Base-by-base conservation (phyloP, 2,888 invertebrate genomes). In the Monochamus alternatus region DNA sequence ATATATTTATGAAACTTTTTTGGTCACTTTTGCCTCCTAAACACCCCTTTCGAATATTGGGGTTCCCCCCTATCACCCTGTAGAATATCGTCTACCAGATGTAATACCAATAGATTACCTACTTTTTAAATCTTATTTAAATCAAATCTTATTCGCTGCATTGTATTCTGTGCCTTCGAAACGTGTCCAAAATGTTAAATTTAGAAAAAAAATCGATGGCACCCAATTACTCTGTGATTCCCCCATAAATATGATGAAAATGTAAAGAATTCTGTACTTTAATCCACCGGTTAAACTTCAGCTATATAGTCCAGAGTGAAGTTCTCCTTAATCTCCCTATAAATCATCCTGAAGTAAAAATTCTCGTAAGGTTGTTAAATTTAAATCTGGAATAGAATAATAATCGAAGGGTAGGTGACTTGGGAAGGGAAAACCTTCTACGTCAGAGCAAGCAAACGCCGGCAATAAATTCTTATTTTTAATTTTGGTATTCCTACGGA, bases 371-470 rank as follows among this genome's bases (percentile, higher is more conserved):
- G 79, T 80, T 81, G 82, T 83, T 82, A 82, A 81, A 83, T 82
- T 82, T 81, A 81, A 83, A 83, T 81, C 80, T 82, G 80, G 80
- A 83, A 81, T 79, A 80, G 83, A 81, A 83, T 82, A 81, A 83
- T 81, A 83, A 81, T 81, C 79, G 77, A 75, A 73, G 78, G 75
- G 76, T 70, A 78, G 77, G 77, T 80, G 80, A 78, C 52, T 66
- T 64, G 44, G n/a, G 22, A 14, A 32, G 51, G 78, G 78, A 77
- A 77, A 76, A 76, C 64, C 74, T 73, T 55, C 75, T 74, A 70
- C 60, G 69, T 62, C 71, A 76, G 78, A 81, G 78, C 78, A 78
- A 76, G 80, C 77, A 70, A 76, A 80, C 78, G 77, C 62, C 66
- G 58, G 79, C 79, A 81, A 83, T 81, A 82, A 83, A 82, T 83